phyloP scores from a whole-genome alignment of 2,797 vertebrate genomes.

The Ptychadena robeensis region DNA sequence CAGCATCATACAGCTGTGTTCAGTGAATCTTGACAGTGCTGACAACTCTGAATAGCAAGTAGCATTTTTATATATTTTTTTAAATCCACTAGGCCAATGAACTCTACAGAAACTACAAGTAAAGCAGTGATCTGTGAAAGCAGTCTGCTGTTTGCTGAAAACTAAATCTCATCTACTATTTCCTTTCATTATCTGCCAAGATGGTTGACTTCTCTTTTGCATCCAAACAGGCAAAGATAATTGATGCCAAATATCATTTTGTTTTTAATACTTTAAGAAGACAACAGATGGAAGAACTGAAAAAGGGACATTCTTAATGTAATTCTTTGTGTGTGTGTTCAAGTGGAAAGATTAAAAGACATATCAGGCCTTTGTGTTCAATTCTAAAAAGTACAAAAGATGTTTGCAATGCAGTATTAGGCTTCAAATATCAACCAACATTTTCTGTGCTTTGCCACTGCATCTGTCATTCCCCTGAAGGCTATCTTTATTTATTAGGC shows the following conservation, averaged over 20 bases:
- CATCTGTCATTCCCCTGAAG: neutral
- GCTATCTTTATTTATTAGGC: neutral
- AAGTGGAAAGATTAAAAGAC: constrained; percentile 5
- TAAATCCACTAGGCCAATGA: constrained; percentile 49
- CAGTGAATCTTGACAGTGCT: constrained; percentile 18
- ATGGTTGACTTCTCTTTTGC: constrained; percentile 52
- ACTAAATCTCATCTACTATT: constrained; percentile 58
- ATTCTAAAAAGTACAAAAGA: neutral
- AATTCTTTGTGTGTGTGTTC: neutral
- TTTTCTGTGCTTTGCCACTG: neutral
- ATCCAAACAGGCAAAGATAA: constrained; percentile 53
- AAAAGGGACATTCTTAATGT: neutral
- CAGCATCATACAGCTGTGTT: neutral
- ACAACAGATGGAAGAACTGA: constrained; percentile 31
- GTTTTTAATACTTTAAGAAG: constrained; percentile 33
- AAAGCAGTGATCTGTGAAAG: constrained; percentile 57
- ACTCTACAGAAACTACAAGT: constrained; percentile 54
- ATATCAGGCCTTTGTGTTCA: neutral
- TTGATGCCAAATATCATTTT: constrained; percentile 45
- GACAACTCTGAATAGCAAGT: neutral
- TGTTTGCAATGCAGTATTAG: no score
- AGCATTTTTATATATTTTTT: constrained; percentile 14
- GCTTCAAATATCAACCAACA: neutral
- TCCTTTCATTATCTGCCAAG: constrained; percentile 59
- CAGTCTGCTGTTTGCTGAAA: constrained; percentile 56